Evolutionary conservation across 2,113 vertebrate genomes (phyloP).

Genomic region (Zosterops lateralis): DNA sequence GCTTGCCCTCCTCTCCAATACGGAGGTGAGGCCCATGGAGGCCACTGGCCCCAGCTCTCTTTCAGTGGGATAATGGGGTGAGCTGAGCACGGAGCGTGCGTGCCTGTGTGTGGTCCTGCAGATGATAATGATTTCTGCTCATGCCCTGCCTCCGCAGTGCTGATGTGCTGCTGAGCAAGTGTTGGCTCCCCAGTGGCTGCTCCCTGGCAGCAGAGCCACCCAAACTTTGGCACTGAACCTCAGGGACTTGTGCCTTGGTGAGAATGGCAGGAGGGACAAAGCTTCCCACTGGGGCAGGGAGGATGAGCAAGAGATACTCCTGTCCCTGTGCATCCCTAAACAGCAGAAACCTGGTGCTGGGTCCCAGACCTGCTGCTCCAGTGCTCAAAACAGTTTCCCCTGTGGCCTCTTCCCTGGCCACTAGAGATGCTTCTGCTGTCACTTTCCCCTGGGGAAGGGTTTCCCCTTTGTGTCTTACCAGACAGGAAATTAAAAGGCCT

Average conservation of each 20-base stretch:
- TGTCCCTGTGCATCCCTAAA: fast-evolving
- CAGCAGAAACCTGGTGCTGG: fast-evolving
- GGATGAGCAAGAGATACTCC: not conserved
- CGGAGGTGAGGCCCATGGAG: slow-evolving; percentile 30
- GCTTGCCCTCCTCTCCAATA: slow-evolving; percentile 10
- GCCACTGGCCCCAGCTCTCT: slow-evolving; percentile 21
- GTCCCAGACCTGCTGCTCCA: not conserved
- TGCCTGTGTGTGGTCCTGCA: slow-evolving; percentile 46
- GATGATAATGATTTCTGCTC: slow-evolving; percentile 58
- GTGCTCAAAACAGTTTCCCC: fast-evolving
- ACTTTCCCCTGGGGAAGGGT: not conserved
- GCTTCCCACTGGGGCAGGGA: not conserved
- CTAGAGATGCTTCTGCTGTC: not conserved
- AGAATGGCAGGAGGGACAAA: not conserved
- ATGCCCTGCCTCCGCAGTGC: not conserved
- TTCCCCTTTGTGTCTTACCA: not conserved
- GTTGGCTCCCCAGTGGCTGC: fast-evolving
- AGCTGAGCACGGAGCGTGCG: not conserved
- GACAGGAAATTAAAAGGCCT: not conserved
- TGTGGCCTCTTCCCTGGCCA: not conserved
- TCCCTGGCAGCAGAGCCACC: not conserved
- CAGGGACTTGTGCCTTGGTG: not conserved
- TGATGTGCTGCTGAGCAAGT: not conserved
- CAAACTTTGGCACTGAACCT: not conserved
- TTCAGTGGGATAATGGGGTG: slow-evolving; percentile 53